These are phyloP conservation scores for Leptoclinus maculatus DNA, from an alignment of 2,797 vertebrate species.

Conservation along the genomic window DNA sequence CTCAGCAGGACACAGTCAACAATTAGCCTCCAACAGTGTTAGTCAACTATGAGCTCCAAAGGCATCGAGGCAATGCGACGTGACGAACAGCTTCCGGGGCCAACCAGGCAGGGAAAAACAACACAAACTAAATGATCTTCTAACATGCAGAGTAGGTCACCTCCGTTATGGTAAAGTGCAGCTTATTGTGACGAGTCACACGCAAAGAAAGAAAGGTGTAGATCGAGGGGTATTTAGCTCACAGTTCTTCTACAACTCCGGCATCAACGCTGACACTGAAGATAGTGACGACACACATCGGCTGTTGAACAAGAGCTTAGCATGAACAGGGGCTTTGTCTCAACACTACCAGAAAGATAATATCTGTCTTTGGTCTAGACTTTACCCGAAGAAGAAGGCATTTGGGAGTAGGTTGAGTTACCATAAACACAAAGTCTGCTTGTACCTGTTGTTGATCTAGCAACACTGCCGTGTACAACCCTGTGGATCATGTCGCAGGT, in stretches of 20 bases:
- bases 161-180: not conserved
- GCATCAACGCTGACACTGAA: not conserved
- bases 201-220: not conserved
- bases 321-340: not conserved
- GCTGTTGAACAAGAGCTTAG: not conserved
- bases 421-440: not conserved
- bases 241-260: not conserved
- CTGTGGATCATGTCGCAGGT: slow-evolving; percentile 26
- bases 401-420: not conserved
- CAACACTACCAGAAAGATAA: not conserved
- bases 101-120: not conserved
- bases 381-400: not conserved
- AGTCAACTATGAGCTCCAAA: not conserved
- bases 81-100: not conserved
- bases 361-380: not conserved
- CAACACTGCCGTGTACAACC: slow-evolving; percentile 13
- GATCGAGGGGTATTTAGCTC: not conserved
- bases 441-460: slow-evolving; percentile 21
- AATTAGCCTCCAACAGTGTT: not conserved
- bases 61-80: too few relatives aligned
- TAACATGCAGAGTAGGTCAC: not conserved
- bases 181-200: not conserved
- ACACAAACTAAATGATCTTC: not conserved
- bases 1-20: not conserved
- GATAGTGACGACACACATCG: not conserved